Evolutionary conservation across 1,140 invertebrate genomes (phyloP), one percentile per base, ranked within the genome.

Genomic region (Bicyclus anynana): DNA sequence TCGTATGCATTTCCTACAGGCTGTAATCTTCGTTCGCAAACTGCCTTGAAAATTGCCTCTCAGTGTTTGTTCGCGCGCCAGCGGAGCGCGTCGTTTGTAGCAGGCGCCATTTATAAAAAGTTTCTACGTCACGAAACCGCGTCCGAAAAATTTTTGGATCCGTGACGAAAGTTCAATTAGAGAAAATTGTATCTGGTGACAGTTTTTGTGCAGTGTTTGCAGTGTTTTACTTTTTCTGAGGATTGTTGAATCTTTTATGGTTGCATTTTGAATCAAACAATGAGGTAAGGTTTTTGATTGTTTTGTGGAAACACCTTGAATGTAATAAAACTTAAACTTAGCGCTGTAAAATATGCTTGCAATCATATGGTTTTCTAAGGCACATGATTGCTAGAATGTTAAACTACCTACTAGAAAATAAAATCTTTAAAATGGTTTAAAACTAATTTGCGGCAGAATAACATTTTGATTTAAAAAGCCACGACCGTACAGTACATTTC

Each of bases 41-140:
- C 42, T 58, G 37, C 47, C 47, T 50, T 47, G 13, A 40, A 26
- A 33, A 38, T 49, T 26, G 16, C 26, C 38, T 20, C 42, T 54
- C 44, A 80, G 77, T 80, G 35, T 56, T 59, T 67, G 61, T 67
- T 68, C 63, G 73, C 74, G 75, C 72, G 72, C 60, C 62, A 72
- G 5, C 71, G 63, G 58, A 65, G 73, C 67, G 67, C 60, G 72
- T 75, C 74, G 75, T 70, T n/a, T 47, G 62, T 57, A 48, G 48
- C 56, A 12, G 62, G 18, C 55, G 72, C 72, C 72, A 75, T 72
- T 64, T 74, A 69, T 37, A 60, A 67, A 67, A 57, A 59, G 26
- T 46, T 21, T 52, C 47, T 52, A 42, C 47, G 38, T 55, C 23
- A 55, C 29, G 44, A 56, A 56, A 60, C 21, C 44, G 13, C 62